Evolutionary conservation across 2,888 invertebrate species (phyloP), one percentile per base, ranked within the genome.

Genomic region (Cerastoderma edule): DNA sequence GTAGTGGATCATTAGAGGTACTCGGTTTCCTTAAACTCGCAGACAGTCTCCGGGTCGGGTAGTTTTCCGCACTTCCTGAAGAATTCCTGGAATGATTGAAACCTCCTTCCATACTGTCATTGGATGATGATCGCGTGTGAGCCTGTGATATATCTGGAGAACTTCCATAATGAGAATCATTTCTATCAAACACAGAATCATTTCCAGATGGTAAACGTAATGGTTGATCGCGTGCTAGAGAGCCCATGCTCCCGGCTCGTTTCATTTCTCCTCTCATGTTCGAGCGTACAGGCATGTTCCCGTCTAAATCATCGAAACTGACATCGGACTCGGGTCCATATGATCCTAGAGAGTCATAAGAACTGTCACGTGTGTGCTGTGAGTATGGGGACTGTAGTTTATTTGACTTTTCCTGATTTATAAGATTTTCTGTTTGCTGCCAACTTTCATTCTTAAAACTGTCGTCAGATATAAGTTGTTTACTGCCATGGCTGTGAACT

Each of bases 341-440:
- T 13, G 89, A 89, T 50, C 86, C 82, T 67, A 86, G 83, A 19
- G 89, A 90, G 73, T 90, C 90, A 65, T 87, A 89, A 0, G 90
- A 89, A 71, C 88, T 88, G 72, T 90, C 89, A 16, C 88, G 72
- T 8, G 67, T 73, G 75, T 87, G 87, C 67, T 72, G 77, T 33
- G 72, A 60, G 44, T 75, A 79, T n/a, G 67, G 33, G 32, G 76
- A 69, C 5, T 19, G n/a, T 22, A 63, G 33, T 67, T 69, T 72
- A 19, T 44, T 69, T 63, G 60, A 39, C 5, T 24, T 44, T 24
- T 67, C 53, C 50, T 69, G 68, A 22, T 44, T 72, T 64, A 71
- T 16, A 10, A 74, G 32, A 57, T 48, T 64, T 57, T 85, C 86
- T 30, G 73, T 64, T 13, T 84, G 85, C 8, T 88, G 86, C 74